Evolutionary conservation across 2,888 invertebrate genomes (phyloP).

Genomic region (Ommatoiulus sabulosus): DNA sequence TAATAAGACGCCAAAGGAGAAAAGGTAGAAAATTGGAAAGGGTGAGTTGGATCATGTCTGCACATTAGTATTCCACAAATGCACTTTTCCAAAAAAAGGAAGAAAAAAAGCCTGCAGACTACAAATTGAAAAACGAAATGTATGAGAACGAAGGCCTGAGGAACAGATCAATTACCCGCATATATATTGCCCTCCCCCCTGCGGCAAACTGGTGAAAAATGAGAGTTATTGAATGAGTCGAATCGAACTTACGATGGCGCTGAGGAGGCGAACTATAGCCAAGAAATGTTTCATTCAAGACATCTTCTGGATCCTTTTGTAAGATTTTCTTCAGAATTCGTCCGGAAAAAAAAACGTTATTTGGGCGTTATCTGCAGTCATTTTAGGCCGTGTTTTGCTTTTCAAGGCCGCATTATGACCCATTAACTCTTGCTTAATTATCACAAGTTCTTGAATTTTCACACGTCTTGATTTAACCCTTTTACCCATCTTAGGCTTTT

Average conservation of each 20-base stretch:
- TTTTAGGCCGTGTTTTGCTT: no score
- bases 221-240: slow-evolving; percentile 15
- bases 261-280: background rate
- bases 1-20: background rate
- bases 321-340: background rate
- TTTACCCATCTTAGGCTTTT: no score
- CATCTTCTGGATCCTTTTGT: background rate
- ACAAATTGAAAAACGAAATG: slow-evolving; percentile 10
- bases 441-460: no score
- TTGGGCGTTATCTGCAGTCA: no score
- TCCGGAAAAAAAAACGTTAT: no score
- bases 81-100: slow-evolving; percentile 18
- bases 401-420: no score
- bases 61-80: slow-evolving; percentile 40
- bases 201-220: background rate
- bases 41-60: background rate
- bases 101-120: background rate
- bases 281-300: background rate
- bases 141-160: background rate
- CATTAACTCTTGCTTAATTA: no score
- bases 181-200: background rate
- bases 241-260: background rate
- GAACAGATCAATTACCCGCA: slow-evolving; percentile 11
- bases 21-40: background rate
- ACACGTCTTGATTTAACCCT: no score